Conservation (phyloP, 2,113 vertebrate genomes). For the Murina feae region DNA sequence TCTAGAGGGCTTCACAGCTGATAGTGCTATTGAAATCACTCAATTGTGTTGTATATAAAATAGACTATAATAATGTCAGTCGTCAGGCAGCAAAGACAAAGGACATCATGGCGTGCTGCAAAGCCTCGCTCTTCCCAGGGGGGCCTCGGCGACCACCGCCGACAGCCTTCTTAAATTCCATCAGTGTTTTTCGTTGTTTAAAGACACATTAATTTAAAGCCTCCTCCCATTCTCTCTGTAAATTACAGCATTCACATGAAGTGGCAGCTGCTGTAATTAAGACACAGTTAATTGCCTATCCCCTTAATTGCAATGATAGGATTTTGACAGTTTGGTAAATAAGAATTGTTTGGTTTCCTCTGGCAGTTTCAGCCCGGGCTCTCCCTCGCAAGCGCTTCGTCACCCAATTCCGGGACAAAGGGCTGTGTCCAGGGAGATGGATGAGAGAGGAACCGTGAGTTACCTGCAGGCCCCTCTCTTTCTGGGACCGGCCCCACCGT, state of each 20-base stretch:
- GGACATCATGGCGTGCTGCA: not conserved
- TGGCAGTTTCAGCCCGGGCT: conserved; percentile 66
- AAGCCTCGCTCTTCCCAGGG: not conserved
- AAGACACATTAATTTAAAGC: conserved; percentile 79
- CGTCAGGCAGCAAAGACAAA: not conserved
- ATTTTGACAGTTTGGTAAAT: conserved; percentile 86
- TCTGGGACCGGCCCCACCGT: not conserved
- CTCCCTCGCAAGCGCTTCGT: not conserved
- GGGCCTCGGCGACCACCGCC: not conserved
- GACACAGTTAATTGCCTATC: conserved; percentile 85
- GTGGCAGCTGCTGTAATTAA: conserved; percentile 87
- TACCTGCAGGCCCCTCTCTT: not conserved
- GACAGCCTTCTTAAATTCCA: conserved; percentile 34
- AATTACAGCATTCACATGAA: conserved; percentile 85
- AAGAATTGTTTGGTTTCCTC: conserved; percentile 83
- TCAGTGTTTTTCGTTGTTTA: conserved; percentile 79
- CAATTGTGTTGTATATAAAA: not conserved
- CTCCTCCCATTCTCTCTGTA: conserved; percentile 79
- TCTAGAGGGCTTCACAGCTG: conserved; percentile 14
- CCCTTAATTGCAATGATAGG: conserved; percentile 85
- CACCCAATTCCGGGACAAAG: not conserved
- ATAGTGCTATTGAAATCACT: not conserved
- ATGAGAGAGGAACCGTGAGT: rapidly evolving
- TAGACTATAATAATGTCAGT: not conserved
- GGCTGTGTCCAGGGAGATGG: not conserved